Base-by-base conservation (phyloP, 2,113 vertebrate species). In the Misgurnus mizolepis region DNA sequence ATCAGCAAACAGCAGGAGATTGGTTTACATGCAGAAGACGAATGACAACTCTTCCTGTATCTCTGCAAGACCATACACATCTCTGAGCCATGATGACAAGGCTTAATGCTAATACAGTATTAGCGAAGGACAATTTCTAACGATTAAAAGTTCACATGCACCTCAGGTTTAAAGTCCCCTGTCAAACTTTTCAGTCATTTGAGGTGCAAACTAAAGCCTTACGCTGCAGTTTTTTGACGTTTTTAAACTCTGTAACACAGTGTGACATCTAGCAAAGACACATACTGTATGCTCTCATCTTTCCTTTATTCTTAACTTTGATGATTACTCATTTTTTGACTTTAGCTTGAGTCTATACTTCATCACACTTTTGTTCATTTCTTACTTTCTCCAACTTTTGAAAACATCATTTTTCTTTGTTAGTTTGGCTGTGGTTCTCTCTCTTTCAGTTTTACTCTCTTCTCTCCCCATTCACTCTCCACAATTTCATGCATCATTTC, bases 401-500 rank as follows among this genome's bases (percentile, higher is more conserved):
- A 71, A 68, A 41, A 77, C 39, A 49, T 56, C 3, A 47, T 79
- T 79, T 79, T 73, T 67, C 62, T 53, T 75, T 17, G 39, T 78
- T 80, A 60, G 73, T 72, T 62, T 77, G 50, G 66, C 74, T 69
- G 9, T 58, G 17, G 27, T 76, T 34, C 78, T 78, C 12, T 39
- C n/a, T 47, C 27, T 69, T 55, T 17, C 68, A 17, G 18, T 71
- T 62, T 72, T 47, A 78, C 60, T 78, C 76, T 76, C 76, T 40
- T 18, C 39, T 62, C 65, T 64, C 66, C 73, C 8, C 64, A 53
- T 67, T 76, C 67, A 47, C 69, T 71, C 39, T 78, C 85, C 88
- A 80, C 87, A 86, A 90, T 92, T 93, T 92, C 89, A 93, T 85
- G 89, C 91, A 89, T 89, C 89, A 90, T 92, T 92, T 92, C 89